Conservation (phyloP, 2,113 vertebrate species). For the Oreochromis niloticus region DNA sequence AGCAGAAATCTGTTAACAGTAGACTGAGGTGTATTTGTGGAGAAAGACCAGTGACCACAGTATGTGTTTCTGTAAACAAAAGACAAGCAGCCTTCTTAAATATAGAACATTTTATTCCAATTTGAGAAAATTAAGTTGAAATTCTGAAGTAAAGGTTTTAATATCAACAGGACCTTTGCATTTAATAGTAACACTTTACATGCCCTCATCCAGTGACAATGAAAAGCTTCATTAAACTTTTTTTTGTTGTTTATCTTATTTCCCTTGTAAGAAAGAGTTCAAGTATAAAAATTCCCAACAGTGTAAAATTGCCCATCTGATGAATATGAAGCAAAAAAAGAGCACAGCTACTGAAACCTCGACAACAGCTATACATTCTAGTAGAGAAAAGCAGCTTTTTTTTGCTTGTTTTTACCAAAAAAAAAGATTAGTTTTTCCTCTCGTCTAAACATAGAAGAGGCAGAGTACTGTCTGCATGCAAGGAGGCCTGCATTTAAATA, state of each 20-base stretch:
- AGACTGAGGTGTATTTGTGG: not conserved
- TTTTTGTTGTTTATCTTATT: slow-evolving; percentile 75
- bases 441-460: slow-evolving; percentile 75
- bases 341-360: slow-evolving; percentile 87
- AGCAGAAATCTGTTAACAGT: not conserved
- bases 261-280: slow-evolving; percentile 99
- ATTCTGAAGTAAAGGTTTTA: slow-evolving; percentile 88
- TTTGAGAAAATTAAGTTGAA: slow-evolving; percentile 91
- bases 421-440: slow-evolving; percentile 39
- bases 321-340: slow-evolving; percentile 89
- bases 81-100: slow-evolving; percentile 24
- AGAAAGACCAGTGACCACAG: not conserved
- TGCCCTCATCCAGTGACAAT: slow-evolving; percentile 91
- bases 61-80: not conserved
- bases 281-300: slow-evolving; percentile 99
- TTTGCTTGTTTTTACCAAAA: slow-evolving; percentile 63
- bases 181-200: slow-evolving; percentile 90
- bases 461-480: slow-evolving; percentile 64
- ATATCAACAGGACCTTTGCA: slow-evolving; percentile 87
- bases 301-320: slow-evolving; percentile 96
- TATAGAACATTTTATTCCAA: slow-evolving; percentile 85
- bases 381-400: slow-evolving; percentile 89
- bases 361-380: slow-evolving; percentile 81
- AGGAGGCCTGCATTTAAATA: slow-evolving; percentile 75
- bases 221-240: slow-evolving; percentile 88